A percentile compares a stretch with the other conserved stretches of the same genome.
These are phyloP conservation scores for Tetramorium bicarinatum DNA, from an alignment of 2,888 invertebrate species.

Conservation along the genomic window DNA sequence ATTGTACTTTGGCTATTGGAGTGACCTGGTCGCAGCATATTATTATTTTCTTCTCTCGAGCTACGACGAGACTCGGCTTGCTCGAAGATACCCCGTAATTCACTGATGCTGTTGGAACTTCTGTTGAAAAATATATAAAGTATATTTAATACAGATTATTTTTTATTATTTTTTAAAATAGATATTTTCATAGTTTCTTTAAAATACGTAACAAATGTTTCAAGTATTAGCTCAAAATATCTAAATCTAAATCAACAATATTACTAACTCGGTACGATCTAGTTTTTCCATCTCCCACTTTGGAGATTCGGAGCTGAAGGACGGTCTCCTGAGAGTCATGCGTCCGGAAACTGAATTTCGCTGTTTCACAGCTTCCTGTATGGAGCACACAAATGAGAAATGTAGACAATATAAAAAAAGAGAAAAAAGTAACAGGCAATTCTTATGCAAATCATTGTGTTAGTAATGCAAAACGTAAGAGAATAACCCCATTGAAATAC, in stretches of 20 bases:
- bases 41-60: slow-evolving; percentile 83
- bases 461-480: slow-evolving; percentile 23
- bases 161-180: neutral
- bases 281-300: slow-evolving; percentile 81
- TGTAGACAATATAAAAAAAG: slow-evolving; percentile 1
- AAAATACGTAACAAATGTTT: neutral
- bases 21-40: slow-evolving; percentile 70
- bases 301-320: slow-evolving; percentile 80
- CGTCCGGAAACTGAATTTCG: slow-evolving; percentile 83
- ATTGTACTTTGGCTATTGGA: slow-evolving; percentile 21
- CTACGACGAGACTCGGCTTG: slow-evolving; percentile 80
- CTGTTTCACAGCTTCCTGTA: slow-evolving; percentile 78
- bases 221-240: neutral
- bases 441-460: neutral
- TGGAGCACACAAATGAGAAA: neutral
- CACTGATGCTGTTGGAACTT: slow-evolving; percentile 80
- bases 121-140: slow-evolving; percentile 60
- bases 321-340: slow-evolving; percentile 82
- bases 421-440: neutral
- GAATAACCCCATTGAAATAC: neutral
- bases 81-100: slow-evolving; percentile 82
- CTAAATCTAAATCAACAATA: slow-evolving; percentile 23
- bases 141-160: neutral
- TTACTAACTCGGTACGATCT: slow-evolving; percentile 81
- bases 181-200: neutral